Base-by-base conservation (phyloP, 2,797 vertebrate species). In the Pangasius macronema region DNA sequence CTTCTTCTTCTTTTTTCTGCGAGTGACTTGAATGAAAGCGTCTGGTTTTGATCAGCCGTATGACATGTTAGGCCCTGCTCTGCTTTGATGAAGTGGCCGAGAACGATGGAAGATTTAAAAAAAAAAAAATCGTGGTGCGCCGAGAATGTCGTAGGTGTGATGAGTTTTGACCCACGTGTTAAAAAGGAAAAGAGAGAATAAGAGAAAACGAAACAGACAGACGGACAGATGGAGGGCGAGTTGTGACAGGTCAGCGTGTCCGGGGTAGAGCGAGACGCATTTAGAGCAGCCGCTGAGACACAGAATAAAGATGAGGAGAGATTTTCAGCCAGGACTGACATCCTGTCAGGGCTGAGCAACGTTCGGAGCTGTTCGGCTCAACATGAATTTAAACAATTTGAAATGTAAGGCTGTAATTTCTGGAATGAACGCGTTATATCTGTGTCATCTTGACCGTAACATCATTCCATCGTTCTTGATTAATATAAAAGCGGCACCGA, bases 31-130 rank as follows among this genome's bases (percentile, higher is more conserved):
- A 79, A 57, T 79, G 53, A 33, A 79, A 57, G 76, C 9, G 76
- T 79, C 76, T 88, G 75, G 87, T 91, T 92, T 90, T 93, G 90
- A 93, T 93, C 90, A 92, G 83, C 72, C 68, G 87, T 80, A 91
- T 92, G 90, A 92, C 90, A 91, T 88, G 89, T 91, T 88, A 90
- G 90, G 88, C 86, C 89, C 83, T 55, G 85, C 67, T 16, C 57
- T 4, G 82, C 90, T 92, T 92, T 92, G 89, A 93, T 91, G 91
- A 89, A 90, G 91, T 88, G 90, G 90, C 86, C 82, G 75, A 89
- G 88, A 89, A 82, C 30, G 57, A 72, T 30, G 80, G 85, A 82
- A 73, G 79, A 88, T 88, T 85, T 88, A 75, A 85, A 1, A 1
- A 46, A 63, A 42, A 8, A 30, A 63, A 90, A 88, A 87, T 80